Percentiles rank a stretch among this genome's conserved stretches.
These are phyloP conservation scores for Ellobium chinense DNA, from an alignment of 2,888 invertebrate species.

Conservation along the genomic window DNA sequence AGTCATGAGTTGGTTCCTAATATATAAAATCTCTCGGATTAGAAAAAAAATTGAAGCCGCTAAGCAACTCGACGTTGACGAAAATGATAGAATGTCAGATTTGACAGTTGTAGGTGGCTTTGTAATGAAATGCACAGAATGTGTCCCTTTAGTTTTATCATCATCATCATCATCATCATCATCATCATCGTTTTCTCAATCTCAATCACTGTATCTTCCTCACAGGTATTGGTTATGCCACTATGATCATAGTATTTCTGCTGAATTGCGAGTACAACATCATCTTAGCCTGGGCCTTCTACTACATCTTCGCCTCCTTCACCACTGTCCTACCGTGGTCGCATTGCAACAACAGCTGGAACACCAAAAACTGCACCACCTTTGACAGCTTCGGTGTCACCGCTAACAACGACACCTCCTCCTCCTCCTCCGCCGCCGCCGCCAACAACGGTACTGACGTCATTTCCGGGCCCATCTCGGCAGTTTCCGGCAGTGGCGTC, in stretches of 20 bases:
- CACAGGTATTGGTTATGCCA: slow-evolving; percentile 80
- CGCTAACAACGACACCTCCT: slow-evolving; percentile 15
- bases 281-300: slow-evolving; percentile 89
- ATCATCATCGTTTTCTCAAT: too few relatives aligned
- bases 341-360: slow-evolving; percentile 89
- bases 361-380: slow-evolving; percentile 82
- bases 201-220: neutral
- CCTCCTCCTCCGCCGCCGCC: slow-evolving; percentile 31
- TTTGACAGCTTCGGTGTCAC: slow-evolving; percentile 20
- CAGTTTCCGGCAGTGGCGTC: neutral
- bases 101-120: too few relatives aligned
- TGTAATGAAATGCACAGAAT: too few relatives aligned
- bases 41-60: too few relatives aligned
- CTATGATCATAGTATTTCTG: slow-evolving; percentile 79
- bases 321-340: slow-evolving; percentile 87
- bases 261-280: slow-evolving; percentile 83
- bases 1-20: too few relatives aligned
- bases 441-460: neutral
- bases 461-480: neutral
- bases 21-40: too few relatives aligned
- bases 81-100: neutral
- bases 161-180: too few relatives aligned
- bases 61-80: too few relatives aligned
- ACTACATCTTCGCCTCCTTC: slow-evolving; percentile 87
- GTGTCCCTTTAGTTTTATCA: too few relatives aligned